A percentile compares a stretch with the other conserved stretches of the same genome.
phyloP scores from a whole-genome alignment of 2,797 vertebrate genomes.

The Helarctos malayanus region DNA sequence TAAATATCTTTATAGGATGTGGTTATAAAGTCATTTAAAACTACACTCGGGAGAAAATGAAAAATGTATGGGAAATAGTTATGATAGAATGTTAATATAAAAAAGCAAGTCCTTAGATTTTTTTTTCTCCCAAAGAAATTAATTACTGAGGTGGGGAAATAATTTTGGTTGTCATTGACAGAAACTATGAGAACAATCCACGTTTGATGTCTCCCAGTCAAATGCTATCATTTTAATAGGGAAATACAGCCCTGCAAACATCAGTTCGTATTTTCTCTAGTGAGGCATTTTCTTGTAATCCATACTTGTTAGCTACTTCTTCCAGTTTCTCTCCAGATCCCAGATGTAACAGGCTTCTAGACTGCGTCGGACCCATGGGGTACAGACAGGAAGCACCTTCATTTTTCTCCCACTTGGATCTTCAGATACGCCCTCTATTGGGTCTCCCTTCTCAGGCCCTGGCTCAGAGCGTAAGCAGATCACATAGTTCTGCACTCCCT shows the following conservation, averaged over 20 bases:
- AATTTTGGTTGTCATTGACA: background rate
- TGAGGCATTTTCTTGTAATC: background rate
- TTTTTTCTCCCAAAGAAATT: constrained; percentile 5
- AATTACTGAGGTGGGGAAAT: background rate
- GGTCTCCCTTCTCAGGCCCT: background rate
- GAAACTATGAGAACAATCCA: background rate
- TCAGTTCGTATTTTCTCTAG: background rate
- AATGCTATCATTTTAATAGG: background rate
- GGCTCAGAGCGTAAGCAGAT: background rate
- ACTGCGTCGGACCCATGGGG: background rate
- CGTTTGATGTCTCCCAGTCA: background rate
- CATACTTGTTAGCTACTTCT: background rate
- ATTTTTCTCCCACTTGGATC: constrained; percentile 36
- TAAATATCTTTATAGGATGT: background rate
- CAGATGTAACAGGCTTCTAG: background rate
- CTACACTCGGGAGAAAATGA: background rate
- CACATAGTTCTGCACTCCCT: background rate
- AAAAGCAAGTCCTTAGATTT: background rate
- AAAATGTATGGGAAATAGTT: constrained; percentile 19
- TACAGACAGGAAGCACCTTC: constrained; percentile 1
- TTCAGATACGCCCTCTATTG: background rate
- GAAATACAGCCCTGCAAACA: background rate
- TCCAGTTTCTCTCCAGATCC: background rate
- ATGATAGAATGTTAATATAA: constrained; percentile 1
- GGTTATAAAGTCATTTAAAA: constrained; percentile 3